Evolutionary conservation across 2,888 invertebrate genomes (phyloP), one percentile per base, ranked within the genome.

Genomic region (Amphipoea lucens): DNA sequence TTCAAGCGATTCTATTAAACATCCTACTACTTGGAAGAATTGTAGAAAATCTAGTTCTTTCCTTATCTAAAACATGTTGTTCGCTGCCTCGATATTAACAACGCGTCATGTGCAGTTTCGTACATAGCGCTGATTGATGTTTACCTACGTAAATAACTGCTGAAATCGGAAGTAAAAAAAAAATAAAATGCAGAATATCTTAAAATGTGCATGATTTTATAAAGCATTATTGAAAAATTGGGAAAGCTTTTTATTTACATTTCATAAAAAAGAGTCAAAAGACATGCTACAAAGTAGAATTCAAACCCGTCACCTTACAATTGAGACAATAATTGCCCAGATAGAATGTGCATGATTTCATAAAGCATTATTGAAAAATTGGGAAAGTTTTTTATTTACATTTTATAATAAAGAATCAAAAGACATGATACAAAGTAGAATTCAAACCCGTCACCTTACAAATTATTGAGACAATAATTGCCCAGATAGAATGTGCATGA

Each of bases 61-160:
- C 57, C 51, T 42, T 42, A 72, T 6, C 14, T 29, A 51, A 48
- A 72, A 51, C 40, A 72, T 66, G 65, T 78, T 71, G 81, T 60
- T 78, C 36, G 69, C n/a, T 63, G 63, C 23, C 77, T 86, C 78
- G 82, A 86, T 80, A 85, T 77, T 82, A 81, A 84, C 81, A 78
- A 88, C 79, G 67, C 68, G 85, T 74, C 84, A 75, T 67, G 36
- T 62, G 76, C 87, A 88, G 76, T 62, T 72, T 65, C 75, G 66
- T 42, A 80, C 12, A 17, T 29, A 51, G 60, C 54, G n/a, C 45
- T 76, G 78, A 82, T 74, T 67, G 71, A 78, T 69, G 66, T 77
- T 76, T 42, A 42, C 42, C 9, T 42, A 67, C 63, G n/a, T 76
- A 79, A 78, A 76, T 73, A 75, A 62, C 42, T 74, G 57, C 45